phyloP scores from a whole-genome alignment of 2,888 invertebrate genomes.

The Caenorhabditis sp. region DNA sequence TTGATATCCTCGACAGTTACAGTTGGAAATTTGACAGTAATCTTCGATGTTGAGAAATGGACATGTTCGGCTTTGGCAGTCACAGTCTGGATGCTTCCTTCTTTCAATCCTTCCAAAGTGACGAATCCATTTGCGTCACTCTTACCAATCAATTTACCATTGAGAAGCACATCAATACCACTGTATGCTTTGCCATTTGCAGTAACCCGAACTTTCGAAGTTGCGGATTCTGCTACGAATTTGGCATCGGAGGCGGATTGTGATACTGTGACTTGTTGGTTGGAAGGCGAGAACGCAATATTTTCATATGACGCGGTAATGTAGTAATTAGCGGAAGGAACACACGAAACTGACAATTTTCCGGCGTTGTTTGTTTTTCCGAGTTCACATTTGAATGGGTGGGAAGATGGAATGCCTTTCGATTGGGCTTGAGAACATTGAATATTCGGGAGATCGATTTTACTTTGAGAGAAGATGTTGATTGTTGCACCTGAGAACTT shows the following conservation, averaged over 20 bases:
- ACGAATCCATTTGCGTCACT: slow-evolving; percentile 40
- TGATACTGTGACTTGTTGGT: slow-evolving; percentile 6
- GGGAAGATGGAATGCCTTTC: slow-evolving; percentile 15
- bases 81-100: slow-evolving; percentile 24
- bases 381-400: slow-evolving; percentile 48
- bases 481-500: slow-evolving; percentile 30
- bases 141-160: slow-evolving; percentile 40
- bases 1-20: slow-evolving; percentile 43
- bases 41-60: slow-evolving; percentile 26
- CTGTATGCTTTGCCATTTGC: slow-evolving; percentile 25
- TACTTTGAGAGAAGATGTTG: slow-evolving; percentile 24
- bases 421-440: slow-evolving; percentile 13
- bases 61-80: slow-evolving; percentile 42
- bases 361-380: slow-evolving; percentile 75
- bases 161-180: slow-evolving; percentile 42
- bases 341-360: slow-evolving; percentile 81
- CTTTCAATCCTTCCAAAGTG: slow-evolving; percentile 26
- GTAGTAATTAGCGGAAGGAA: slow-evolving; percentile 84
- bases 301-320: slow-evolving; percentile 71
- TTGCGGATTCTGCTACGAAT: slow-evolving; percentile 44
- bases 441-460: slow-evolving; percentile 34
- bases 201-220: slow-evolving; percentile 18
- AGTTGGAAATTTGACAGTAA: slow-evolving; percentile 30
- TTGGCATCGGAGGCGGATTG: slow-evolving; percentile 19
- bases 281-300: slow-evolving; percentile 45